These are phyloP conservation scores for Muricea muricata DNA, from an alignment of 92 coral and sea anemone genomes.

Conservation along the genomic window DNA sequence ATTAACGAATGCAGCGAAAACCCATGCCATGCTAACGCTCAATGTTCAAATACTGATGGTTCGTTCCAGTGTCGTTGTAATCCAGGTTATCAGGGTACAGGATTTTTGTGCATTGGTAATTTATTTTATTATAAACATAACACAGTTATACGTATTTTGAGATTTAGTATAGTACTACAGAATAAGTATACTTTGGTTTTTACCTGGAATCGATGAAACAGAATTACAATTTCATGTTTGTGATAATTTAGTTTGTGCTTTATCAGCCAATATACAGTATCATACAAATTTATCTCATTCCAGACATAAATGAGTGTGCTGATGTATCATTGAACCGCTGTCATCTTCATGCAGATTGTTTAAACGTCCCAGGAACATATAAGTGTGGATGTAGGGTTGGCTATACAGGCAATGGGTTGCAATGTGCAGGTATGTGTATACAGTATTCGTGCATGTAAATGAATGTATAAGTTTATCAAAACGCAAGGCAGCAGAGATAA, in stretches of 20 bases:
- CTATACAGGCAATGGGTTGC: conserved; percentile 70
- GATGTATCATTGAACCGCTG: conserved; percentile 51
- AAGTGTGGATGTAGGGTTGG: conserved; percentile 68
- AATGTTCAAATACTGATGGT: background rate
- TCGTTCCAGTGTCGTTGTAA: background rate
- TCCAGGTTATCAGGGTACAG: background rate
- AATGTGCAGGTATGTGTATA: conserved; percentile 55
- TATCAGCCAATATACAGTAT: background rate
- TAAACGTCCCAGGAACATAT: conserved; percentile 65
- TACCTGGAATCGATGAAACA: background rate
- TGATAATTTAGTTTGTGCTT: background rate
- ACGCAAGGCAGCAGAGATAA: no score
- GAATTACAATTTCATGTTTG: no score
- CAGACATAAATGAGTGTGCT: conserved; percentile 66
- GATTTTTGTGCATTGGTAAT: background rate
- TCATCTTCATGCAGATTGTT: conserved; percentile 63
- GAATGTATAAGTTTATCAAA: no score
- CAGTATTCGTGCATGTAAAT: no score
- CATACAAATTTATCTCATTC: no score
- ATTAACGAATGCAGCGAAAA: background rate
- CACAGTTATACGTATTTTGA: background rate
- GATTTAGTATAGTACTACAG: no score
- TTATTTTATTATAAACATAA: no score
- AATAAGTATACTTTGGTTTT: no score
- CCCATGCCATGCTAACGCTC: background rate